A percentile compares a stretch with the other conserved stretches of the same genome.
Evolutionary conservation across 2,888 invertebrate species (phyloP).

Genomic region (Taenaris catops): DNA sequence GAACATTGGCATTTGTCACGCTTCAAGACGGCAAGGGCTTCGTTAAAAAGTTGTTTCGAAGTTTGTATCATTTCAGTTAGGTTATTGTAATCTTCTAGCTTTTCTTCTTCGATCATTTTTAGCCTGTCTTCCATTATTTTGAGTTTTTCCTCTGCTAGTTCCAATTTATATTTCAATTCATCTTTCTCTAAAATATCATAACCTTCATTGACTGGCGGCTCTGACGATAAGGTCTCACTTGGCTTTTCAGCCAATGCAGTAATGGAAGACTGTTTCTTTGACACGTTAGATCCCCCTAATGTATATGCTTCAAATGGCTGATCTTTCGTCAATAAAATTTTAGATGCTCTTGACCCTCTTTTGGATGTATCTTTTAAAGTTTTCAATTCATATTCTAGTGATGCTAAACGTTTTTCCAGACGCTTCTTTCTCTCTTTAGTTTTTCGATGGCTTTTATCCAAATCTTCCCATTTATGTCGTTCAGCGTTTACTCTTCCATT

Average conservation of each 20-base stretch:
- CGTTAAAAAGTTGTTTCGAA: constrained; percentile 77
- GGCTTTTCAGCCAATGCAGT: constrained; percentile 40
- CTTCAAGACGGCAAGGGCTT: constrained; percentile 66
- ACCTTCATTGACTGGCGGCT: constrained; percentile 38
- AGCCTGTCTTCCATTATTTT: constrained; percentile 82
- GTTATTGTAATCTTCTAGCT: constrained; percentile 76
- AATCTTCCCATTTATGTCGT: constrained; percentile 77
- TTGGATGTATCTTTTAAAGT: constrained; percentile 37
- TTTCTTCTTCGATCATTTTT: constrained; percentile 82
- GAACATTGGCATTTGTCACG: constrained; percentile 62
- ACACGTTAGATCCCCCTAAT: constrained; percentile 28
- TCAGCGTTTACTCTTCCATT: constrained; percentile 80
- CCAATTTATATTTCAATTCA: constrained; percentile 68
- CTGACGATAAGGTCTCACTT: constrained; percentile 44
- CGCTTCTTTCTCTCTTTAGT: constrained; percentile 72
- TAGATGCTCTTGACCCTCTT: constrained; percentile 47
- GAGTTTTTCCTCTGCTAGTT: constrained; percentile 83
- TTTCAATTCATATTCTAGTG: constrained; percentile 47
- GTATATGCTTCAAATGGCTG: constrained; percentile 27
- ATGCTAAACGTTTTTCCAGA: constrained; percentile 44
- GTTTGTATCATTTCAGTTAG: constrained; percentile 79
- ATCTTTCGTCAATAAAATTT: constrained; percentile 40
- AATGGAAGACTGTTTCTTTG: constrained; percentile 45
- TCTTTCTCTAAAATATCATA: constrained; percentile 55
- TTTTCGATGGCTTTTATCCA: constrained; percentile 77